A percentile compares a stretch with the other conserved stretches of the same genome.
These are phyloP conservation scores for Antedon mediterranea DNA, from an alignment of 53 echinoderm and acorn worm genomes.

Conservation along the genomic window DNA sequence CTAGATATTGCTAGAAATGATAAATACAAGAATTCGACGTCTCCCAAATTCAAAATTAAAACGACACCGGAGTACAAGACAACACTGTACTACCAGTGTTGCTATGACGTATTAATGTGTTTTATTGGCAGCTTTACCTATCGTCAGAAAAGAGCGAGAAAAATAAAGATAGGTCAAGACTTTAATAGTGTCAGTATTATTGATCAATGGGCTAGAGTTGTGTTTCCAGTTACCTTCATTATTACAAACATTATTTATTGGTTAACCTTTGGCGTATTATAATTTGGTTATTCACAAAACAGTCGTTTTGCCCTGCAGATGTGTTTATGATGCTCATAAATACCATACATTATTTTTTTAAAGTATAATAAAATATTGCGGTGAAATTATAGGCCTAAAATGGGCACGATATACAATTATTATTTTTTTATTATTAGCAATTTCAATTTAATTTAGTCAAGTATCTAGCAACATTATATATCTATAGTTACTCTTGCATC, in stretches of 20 bases:
- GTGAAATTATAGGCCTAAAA: no score
- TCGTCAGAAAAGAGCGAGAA: slow-evolving; percentile 38
- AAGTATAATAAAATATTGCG: no score
- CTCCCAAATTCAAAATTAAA: neutral
- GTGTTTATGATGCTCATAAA: no score
- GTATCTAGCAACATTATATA: no score
- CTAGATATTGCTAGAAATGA: neutral
- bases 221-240: slow-evolving; percentile 63
- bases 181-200: slow-evolving; percentile 93
- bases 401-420: no score
- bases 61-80: neutral
- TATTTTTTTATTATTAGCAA: no score
- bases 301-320: no score
- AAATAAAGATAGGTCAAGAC: slow-evolving; percentile 47
- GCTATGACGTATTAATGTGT: slow-evolving; percentile 49
- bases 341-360: no score
- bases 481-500: no score
- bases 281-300: neutral
- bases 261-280: slow-evolving; percentile 6
- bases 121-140: slow-evolving; percentile 74
- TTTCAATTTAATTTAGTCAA: no score
- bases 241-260: slow-evolving; percentile 66
- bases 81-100: neutral
- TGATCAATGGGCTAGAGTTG: slow-evolving; percentile 58
- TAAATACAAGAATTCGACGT: neutral